Base-by-base conservation (phyloP, 2,888 invertebrate genomes). In the Mystacides longicornis region DNA sequence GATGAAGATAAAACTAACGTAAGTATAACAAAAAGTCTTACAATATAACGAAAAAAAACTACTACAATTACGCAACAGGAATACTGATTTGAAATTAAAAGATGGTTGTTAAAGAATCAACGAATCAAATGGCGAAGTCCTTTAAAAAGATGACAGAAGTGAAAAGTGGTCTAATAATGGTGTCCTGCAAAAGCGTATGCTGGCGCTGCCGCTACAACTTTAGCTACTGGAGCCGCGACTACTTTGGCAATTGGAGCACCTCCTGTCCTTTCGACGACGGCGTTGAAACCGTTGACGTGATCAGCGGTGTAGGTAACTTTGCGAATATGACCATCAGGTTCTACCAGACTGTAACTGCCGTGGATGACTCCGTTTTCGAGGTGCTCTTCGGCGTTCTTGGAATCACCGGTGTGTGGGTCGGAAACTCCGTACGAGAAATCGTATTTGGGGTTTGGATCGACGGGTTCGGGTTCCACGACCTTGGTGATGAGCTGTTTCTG, bases 261-360 rank as follows among this genome's bases (percentile, higher is more conserved):
- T 1, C 77, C 77, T 2, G 75, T 71, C 65, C 77, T 71, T 63
- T 78, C 76, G 2, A 78, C 78, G 4, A 77, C 77, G 4, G 78
- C 78, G 62, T 77, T 77, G 68, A 78, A 78, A 0, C 78, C 78
- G 62, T 78, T 76, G 56, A 77, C 63, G 50, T 77, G 73, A 62
- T 78, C 78, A 1, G 78, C 77, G n/a, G 77, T 78, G 67, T 78
- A 78, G 14, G 77, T 76, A 49, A 78, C 78, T 61, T 72, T 69
- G 43, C 78, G 66, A 1, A 78, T 59, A 63, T 77, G 76, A 33
- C 78, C 78, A 61, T 78, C 78, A 2, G 78, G 78, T 57, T 78
- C 77, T 23, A 77, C 76, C 57, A 78, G 68, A 65, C 77, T 77
- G 68, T 78, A 78, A 14, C 74, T 73, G 58, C 78, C 78, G 64